Evolutionary conservation across 2,797 vertebrate species (phyloP).

Genomic region (Octomys mimax): DNA sequence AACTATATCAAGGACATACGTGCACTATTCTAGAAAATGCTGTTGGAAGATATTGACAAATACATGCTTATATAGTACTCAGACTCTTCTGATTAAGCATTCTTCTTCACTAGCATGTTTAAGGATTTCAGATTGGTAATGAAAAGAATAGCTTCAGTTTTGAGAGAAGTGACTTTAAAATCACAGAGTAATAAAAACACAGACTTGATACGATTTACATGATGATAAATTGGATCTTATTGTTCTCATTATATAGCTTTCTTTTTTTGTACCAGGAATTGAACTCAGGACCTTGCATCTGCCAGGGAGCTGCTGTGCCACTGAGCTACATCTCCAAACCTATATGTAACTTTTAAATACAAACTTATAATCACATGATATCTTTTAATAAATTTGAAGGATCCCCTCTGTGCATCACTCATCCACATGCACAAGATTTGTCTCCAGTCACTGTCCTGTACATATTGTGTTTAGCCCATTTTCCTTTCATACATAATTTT

Average conservation of each 20-base stretch:
- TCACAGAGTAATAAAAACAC: background rate
- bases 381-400: background rate
- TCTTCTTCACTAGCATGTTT: background rate
- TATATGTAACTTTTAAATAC: background rate
- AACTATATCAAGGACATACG: background rate
- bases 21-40: background rate
- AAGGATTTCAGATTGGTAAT: background rate
- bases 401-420: background rate
- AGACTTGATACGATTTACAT: slow-evolving; percentile 2
- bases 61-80: background rate
- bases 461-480: too few species aligned
- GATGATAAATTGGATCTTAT: background rate
- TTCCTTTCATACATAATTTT: background rate
- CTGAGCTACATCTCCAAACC: too few species aligned
- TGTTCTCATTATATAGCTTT: background rate
- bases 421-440: background rate
- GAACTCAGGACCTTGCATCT: too few species aligned
- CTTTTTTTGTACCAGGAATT: too few species aligned
- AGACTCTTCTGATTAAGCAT: background rate
- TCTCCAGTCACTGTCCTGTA: background rate
- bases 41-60: background rate
- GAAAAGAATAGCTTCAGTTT: background rate
- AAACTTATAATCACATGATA: background rate
- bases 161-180: background rate
- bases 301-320: too few species aligned